phyloP scores from a whole-genome alignment of 2,113 vertebrate genomes.

The Phylloscopus trochiloides region DNA sequence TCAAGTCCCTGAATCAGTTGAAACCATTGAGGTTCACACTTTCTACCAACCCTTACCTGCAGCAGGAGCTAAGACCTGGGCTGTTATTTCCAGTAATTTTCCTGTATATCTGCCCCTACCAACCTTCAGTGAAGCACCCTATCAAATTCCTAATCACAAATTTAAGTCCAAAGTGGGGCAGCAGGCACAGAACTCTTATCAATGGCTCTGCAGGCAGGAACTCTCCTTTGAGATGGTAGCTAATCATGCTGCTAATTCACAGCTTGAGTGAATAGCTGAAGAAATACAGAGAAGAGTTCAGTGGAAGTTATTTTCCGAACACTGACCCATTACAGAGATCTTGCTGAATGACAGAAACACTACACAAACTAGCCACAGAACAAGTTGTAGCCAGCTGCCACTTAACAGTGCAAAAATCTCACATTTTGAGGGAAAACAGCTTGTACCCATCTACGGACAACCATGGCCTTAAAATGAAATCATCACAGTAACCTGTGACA shows the following conservation, averaged over 20 bases:
- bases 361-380: background rate
- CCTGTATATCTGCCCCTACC: fast-evolving
- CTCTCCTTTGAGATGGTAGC: background rate
- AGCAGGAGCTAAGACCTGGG: fast-evolving
- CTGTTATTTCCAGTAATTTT: background rate
- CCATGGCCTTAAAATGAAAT: background rate
- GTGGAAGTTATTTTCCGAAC: background rate
- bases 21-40: fast-evolving
- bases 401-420: background rate
- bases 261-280: background rate
- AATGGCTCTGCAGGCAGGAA: background rate
- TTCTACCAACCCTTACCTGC: background rate
- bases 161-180: fast-evolving
- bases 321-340: no score
- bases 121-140: background rate
- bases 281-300: background rate
- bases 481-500: background rate
- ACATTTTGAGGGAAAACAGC: background rate
- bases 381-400: background rate
- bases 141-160: background rate
- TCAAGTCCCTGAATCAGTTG: background rate
- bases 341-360: background rate
- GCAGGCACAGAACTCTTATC: background rate
- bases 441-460: fast-evolving
- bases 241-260: background rate